phyloP scores from a whole-genome alignment of 2,113 vertebrate species.

The Petromus typicus region DNA sequence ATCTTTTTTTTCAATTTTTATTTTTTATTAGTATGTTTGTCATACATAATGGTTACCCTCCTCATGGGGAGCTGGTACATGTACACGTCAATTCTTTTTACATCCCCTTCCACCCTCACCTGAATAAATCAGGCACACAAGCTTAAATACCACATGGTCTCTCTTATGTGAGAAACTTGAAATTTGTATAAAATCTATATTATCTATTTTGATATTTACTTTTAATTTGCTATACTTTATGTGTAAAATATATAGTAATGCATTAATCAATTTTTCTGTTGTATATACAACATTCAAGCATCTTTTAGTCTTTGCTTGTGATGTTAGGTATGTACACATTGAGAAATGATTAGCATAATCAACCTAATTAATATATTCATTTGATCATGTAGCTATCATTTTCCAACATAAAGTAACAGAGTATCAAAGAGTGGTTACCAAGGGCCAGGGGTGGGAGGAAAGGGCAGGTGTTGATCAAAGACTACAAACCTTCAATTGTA shows the following conservation, averaged over 20 bases:
- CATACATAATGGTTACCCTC: too few relatives aligned
- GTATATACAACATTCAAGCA: background rate
- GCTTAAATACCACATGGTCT: too few relatives aligned
- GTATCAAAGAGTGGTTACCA: background rate
- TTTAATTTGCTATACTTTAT: background rate
- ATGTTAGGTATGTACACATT: background rate
- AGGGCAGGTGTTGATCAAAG: background rate
- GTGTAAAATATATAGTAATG: background rate
- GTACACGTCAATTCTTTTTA: too few relatives aligned
- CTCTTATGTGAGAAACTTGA: too few relatives aligned
- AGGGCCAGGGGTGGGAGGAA: rapidly evolving
- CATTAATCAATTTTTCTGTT: background rate
- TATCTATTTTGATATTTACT: background rate
- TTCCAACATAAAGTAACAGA: background rate
- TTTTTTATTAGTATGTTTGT: too few relatives aligned
- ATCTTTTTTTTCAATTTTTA: conserved; percentile 4
- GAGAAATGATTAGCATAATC: background rate
- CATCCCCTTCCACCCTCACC: too few relatives aligned
- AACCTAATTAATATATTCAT: background rate
- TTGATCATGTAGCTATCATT: background rate
- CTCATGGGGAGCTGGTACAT: too few relatives aligned
- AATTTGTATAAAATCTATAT: background rate
- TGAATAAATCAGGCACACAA: too few relatives aligned
- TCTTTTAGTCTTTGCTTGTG: background rate
- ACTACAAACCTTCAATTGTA: background rate